These are phyloP conservation scores for Xylota sylvarum DNA, from an alignment of 2,888 invertebrate species.

Conservation along the genomic window DNA sequence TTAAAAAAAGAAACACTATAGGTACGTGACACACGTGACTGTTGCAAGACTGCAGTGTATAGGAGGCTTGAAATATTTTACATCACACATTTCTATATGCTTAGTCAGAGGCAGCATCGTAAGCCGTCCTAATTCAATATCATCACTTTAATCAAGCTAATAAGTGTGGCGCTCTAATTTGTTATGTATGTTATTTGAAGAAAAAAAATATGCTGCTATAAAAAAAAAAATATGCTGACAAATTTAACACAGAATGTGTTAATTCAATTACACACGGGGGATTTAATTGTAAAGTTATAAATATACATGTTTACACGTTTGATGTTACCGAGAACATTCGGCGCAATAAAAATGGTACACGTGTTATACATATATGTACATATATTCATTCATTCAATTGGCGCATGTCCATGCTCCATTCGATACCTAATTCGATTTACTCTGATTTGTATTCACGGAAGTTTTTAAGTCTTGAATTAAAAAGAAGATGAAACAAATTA, in stretches of 20 bases:
- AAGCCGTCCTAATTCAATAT: constrained; percentile 27
- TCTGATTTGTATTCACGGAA: not conserved
- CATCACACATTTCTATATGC: constrained; percentile 11
- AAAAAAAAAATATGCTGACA: constrained; percentile 2
- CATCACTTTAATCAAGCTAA: constrained; percentile 29
- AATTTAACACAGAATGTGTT: constrained; percentile 39
- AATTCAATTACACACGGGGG: constrained; percentile 37
- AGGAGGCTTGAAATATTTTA: not conserved
- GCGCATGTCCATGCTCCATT: not conserved
- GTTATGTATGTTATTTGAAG: not conserved
- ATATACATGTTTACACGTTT: not conserved
- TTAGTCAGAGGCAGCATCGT: not conserved
- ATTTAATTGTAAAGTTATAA: constrained; percentile 15
- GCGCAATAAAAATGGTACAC: not conserved
- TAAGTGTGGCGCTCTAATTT: constrained; percentile 48
- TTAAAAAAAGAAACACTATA: not conserved
- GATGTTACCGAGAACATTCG: not conserved
- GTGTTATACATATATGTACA: not conserved
- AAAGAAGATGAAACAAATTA: no score
- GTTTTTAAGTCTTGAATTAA: not conserved
- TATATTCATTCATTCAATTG: not conserved
- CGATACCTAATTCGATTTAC: not conserved
- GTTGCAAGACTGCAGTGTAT: constrained; percentile 26
- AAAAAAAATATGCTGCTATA: not conserved
- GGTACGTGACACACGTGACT: constrained; percentile 16